Evolutionary conservation across 2,888 invertebrate species (phyloP).

Genomic region (Agapostemon virescens): DNA sequence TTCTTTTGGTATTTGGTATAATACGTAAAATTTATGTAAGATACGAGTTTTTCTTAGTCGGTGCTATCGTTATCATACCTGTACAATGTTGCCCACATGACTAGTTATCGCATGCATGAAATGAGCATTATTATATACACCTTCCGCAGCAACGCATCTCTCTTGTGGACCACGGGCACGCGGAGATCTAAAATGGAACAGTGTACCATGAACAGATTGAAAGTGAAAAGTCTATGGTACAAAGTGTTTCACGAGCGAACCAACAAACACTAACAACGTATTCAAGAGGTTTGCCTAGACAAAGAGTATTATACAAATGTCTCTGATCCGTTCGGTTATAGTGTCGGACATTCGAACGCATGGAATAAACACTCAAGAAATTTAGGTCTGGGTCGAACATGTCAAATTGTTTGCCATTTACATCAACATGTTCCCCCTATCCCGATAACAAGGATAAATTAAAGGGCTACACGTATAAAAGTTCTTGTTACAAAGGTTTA

Average conservation of each 20-base stretch:
- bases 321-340: neutral
- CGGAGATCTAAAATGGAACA: slow-evolving; percentile 83
- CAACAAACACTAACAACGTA: neutral
- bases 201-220: neutral
- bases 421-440: neutral
- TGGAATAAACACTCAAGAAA: neutral
- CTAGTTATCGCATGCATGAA: slow-evolving; percentile 94
- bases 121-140: slow-evolving; percentile 93
- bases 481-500: neutral
- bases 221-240: neutral
- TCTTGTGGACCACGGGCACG: slow-evolving; percentile 82
- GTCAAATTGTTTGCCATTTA: neutral
- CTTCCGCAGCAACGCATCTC: slow-evolving; percentile 88
- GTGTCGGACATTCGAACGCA: neutral
- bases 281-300: neutral
- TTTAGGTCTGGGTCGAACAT: neutral
- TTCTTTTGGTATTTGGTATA: neutral
- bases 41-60: neutral
- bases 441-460: neutral
- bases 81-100: slow-evolving; percentile 91
- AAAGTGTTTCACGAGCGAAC: neutral
- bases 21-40: neutral
- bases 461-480: neutral
- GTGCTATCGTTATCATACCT: slow-evolving; percentile 77
- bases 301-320: neutral